These are phyloP conservation scores for Holotrichia oblita DNA, from an alignment of 1,140 invertebrate genomes.

Conservation along the genomic window DNA sequence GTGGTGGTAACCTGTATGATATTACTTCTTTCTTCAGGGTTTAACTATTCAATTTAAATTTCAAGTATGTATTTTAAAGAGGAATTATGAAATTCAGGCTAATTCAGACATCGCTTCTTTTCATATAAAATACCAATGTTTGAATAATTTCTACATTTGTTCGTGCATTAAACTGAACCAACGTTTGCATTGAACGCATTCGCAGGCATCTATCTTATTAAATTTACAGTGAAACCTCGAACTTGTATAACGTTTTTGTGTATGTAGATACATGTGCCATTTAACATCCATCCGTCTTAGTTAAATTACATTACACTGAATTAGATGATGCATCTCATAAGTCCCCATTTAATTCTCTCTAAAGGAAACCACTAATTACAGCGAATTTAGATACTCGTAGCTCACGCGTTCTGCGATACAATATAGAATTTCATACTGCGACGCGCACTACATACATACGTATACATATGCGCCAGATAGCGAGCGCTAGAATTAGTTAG, in stretches of 20 bases:
- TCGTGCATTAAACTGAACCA: too few relatives aligned
- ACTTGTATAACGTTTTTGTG: background rate
- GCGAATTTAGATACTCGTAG: background rate
- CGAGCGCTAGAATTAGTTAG: background rate
- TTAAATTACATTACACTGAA: background rate
- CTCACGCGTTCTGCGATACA: background rate
- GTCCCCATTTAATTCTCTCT: background rate
- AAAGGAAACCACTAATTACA: slow-evolving; percentile 17
- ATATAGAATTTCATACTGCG: background rate
- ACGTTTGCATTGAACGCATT: too few relatives aligned
- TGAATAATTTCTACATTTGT: too few relatives aligned
- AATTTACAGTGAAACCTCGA: background rate
- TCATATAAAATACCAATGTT: too few relatives aligned
- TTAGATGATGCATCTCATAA: background rate
- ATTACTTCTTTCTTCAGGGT: too few relatives aligned
- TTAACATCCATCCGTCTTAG: background rate
- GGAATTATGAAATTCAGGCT: too few relatives aligned
- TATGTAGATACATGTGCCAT: background rate
- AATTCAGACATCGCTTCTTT: too few relatives aligned
- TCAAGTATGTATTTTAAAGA: too few relatives aligned
- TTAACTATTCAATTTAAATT: too few relatives aligned
- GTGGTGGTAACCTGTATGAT: too few relatives aligned
- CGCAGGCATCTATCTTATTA: too few relatives aligned
- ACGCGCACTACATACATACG: background rate
- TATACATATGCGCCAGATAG: background rate